These are phyloP conservation scores for Ethmia dodecea DNA, from an alignment of 2,888 invertebrate genomes.

Conservation along the genomic window DNA sequence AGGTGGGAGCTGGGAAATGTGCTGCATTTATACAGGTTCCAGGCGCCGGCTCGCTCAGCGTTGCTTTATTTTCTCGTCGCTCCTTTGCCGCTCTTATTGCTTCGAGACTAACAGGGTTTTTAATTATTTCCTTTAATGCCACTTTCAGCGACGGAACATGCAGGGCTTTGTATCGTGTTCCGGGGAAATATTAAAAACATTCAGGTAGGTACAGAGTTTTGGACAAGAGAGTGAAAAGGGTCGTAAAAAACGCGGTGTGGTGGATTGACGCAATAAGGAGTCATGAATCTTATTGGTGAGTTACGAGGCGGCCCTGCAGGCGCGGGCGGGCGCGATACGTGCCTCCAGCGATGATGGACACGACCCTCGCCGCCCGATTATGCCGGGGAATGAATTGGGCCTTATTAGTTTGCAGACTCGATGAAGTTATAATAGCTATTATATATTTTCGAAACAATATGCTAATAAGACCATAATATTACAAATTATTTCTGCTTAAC, in stretches of 20 bases:
- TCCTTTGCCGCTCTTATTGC: constrained; percentile 67
- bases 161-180: constrained; percentile 37
- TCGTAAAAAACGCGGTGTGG: not conserved
- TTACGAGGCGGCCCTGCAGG: constrained; percentile 30
- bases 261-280: constrained; percentile 36
- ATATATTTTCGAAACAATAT: not conserved
- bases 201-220: not conserved
- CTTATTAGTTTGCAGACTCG: constrained; percentile 8
- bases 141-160: constrained; percentile 51
- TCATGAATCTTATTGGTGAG: constrained; percentile 56
- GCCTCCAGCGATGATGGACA: constrained; percentile 20
- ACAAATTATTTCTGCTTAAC: not conserved
- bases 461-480: not conserved
- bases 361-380: constrained; percentile 16
- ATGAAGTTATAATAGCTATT: no score
- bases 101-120: constrained; percentile 70
- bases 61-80: constrained; percentile 60
- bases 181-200: not conserved
- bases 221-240: constrained; percentile 20
- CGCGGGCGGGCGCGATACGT: constrained; percentile 10
- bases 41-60: constrained; percentile 34
- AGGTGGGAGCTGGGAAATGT: constrained; percentile 64
- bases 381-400: constrained; percentile 6
- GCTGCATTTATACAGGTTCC: constrained; percentile 66
- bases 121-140: constrained; percentile 74